Evolutionary conservation across 2,797 vertebrate genomes (phyloP).

Genomic region (Typhlichthys subterraneus): DNA sequence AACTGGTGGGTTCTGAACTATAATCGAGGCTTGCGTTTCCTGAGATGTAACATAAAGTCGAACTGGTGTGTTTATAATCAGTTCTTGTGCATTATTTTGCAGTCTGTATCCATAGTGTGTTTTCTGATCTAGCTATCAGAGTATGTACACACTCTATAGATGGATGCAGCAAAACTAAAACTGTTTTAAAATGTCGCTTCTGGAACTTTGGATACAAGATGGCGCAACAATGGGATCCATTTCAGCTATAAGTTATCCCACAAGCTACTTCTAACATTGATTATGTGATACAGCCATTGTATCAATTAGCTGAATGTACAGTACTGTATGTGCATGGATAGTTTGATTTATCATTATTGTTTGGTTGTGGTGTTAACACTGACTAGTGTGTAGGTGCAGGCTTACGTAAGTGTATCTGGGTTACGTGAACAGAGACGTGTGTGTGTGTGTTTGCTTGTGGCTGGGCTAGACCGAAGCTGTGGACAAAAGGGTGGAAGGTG

Average conservation of each 20-base stretch:
- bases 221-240: conserved; percentile 64
- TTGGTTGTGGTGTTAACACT: conserved; percentile 17
- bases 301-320: no score
- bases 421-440: background rate
- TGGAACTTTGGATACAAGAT: conserved; percentile 65
- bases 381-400: conserved; percentile 19
- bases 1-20: no score
- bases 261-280: conserved; percentile 40
- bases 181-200: conserved; percentile 55
- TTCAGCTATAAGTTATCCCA: conserved; percentile 37
- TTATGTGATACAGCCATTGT: conserved; percentile 26
- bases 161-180: conserved; percentile 36
- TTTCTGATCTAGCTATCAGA: conserved; percentile 48
- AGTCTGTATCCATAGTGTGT: conserved; percentile 1
- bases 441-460: conserved; percentile 43
- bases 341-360: no score
- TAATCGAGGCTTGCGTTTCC: no score
- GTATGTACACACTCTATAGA: conserved; percentile 30
- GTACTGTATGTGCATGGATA: no score
- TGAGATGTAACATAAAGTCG: no score
- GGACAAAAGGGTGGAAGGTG: conserved; percentile 55
- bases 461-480: conserved; percentile 1
- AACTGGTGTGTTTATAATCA: background rate
- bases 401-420: conserved; percentile 25
- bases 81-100: background rate